phyloP scores from a whole-genome alignment of 1,140 invertebrate species.

The Bathynomus jamesi region DNA sequence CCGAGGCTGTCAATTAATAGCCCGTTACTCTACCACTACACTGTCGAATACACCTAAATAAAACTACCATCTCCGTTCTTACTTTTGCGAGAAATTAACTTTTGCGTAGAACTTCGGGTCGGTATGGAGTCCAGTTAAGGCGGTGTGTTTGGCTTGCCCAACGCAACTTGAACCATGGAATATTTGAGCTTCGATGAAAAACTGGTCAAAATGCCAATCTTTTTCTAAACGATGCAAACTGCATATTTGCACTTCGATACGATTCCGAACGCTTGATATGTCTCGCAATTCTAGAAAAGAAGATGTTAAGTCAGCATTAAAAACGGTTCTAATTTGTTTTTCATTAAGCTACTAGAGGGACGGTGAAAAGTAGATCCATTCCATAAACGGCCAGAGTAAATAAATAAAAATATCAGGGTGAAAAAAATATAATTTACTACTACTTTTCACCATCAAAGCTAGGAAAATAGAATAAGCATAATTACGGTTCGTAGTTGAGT shows the following conservation, averaged over 20 bases:
- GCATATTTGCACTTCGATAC: slow-evolving; percentile 71
- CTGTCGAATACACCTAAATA: no score
- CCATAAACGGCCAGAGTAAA: neutral
- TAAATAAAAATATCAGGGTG: slow-evolving; percentile 3
- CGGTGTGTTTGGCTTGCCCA: slow-evolving; percentile 58
- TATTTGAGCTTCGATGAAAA: slow-evolving; percentile 69
- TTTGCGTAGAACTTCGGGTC: slow-evolving; percentile 60
- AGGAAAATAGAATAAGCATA: no score
- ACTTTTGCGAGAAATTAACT: slow-evolving; percentile 78
- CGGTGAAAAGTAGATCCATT: neutral
- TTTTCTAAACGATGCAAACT: slow-evolving; percentile 69
- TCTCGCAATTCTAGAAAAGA: slow-evolving; percentile 33
- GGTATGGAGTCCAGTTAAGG: slow-evolving; percentile 54
- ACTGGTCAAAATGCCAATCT: slow-evolving; percentile 76
- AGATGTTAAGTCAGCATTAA: no score
- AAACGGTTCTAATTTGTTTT: no score
- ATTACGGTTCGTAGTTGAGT: no score
- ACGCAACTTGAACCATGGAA: slow-evolving; percentile 76
- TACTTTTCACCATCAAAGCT: no score
- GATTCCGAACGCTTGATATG: slow-evolving; percentile 60
- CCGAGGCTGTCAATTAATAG: no score
- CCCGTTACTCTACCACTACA: no score
- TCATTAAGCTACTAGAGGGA: no score
- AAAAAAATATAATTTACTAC: no score
- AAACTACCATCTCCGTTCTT: no score